Evolutionary conservation across 2,888 invertebrate species (phyloP).

Genomic region (Agrypnus murinus): DNA sequence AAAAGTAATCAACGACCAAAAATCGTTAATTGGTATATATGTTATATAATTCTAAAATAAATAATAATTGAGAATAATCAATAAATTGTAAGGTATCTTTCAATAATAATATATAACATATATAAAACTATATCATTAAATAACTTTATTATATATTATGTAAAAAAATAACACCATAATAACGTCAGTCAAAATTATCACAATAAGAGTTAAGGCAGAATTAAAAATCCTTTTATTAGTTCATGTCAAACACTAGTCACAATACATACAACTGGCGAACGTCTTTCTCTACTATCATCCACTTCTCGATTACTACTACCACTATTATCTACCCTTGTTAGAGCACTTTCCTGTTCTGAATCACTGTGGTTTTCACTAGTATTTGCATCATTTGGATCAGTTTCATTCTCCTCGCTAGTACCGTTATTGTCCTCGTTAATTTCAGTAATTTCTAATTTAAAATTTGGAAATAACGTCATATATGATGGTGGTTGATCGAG

Average conservation of each 20-base stretch:
- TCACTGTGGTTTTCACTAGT: not conserved
- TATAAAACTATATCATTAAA: not conserved
- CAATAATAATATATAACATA: too few species aligned
- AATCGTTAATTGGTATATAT: too few species aligned
- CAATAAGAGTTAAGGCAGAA: constrained; percentile 17
- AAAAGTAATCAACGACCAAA: too few species aligned
- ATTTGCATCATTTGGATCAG: not conserved
- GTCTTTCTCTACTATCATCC: constrained; percentile 19
- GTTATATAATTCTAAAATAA: too few species aligned
- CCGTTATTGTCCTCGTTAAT: constrained; percentile 18
- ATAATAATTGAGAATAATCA: too few species aligned
- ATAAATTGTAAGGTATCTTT: too few species aligned
- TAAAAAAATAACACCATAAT: constrained; percentile 18
- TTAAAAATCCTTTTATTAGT: not conserved
- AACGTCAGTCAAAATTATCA: constrained; percentile 42
- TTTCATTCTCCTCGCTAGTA: constrained; percentile 5
- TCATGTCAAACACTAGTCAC: constrained; percentile 24
- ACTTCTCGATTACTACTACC: not conserved
- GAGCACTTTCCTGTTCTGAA: not conserved
- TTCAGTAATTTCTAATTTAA: constrained; percentile 43
- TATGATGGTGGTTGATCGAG: constrained; percentile 79
- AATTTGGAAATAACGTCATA: constrained; percentile 77
- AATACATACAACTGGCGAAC: constrained; percentile 26
- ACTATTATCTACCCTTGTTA: not conserved
- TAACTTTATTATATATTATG: constrained; percentile 1